Conservation (phyloP, 2,113 vertebrate species). For the Etia nguti region DNA sequence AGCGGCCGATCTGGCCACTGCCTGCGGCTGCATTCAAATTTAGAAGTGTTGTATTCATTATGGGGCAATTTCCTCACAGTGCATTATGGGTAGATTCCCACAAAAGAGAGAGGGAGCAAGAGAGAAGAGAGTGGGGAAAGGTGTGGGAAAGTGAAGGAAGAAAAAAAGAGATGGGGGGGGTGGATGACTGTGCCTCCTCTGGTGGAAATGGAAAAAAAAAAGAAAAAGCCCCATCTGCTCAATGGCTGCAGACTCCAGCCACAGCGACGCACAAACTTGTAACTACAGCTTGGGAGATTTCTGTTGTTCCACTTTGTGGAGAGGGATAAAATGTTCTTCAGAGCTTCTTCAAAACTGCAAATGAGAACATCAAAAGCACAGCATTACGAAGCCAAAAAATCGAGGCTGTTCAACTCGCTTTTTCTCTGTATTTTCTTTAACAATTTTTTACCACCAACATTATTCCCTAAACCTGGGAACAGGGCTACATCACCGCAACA, state of each 20-base stretch:
- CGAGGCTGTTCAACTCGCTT: background rate
- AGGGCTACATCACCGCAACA: background rate
- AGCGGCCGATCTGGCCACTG: conserved; percentile 44
- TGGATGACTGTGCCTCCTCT: background rate
- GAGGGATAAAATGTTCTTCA: background rate
- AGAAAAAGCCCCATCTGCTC: conserved; percentile 30
- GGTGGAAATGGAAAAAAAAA: conserved; percentile 3
- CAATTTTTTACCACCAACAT: background rate
- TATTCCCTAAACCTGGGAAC: background rate
- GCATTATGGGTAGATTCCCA: conserved; percentile 46
- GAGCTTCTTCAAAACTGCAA: background rate
- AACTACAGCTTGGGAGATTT: conserved; percentile 8
- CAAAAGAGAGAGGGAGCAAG: background rate
- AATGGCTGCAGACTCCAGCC: background rate
- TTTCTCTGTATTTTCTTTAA: background rate
- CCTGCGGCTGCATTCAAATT: conserved; percentile 42
- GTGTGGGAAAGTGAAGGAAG: background rate
- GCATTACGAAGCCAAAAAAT: background rate
- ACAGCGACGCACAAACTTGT: background rate
- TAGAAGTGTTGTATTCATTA: conserved; percentile 44
- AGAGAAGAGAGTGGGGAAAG: background rate
- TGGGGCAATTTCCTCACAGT: conserved; percentile 28
- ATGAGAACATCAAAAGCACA: background rate
- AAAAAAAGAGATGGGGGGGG: background rate
- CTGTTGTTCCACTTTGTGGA: background rate